Conservation (phyloP, 2,888 invertebrate species). For the Campopleginae sp. region DNA sequence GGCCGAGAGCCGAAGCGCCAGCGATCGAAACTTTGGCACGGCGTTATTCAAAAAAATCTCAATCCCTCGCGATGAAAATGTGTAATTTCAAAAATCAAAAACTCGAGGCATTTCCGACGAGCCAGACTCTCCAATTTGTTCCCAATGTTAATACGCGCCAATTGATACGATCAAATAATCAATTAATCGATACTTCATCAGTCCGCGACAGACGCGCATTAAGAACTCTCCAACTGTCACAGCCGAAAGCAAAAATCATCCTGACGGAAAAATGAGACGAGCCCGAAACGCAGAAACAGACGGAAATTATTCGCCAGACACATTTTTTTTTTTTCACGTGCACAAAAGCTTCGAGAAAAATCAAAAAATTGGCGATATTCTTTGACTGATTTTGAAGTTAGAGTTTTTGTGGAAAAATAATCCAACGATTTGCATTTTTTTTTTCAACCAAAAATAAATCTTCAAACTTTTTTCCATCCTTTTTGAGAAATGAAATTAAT, state of each 20-base stretch:
- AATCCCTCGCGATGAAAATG: background rate
- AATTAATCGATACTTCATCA: constrained; percentile 51
- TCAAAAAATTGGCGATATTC: background rate
- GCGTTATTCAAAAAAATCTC: constrained; percentile 13
- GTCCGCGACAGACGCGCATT: constrained; percentile 10
- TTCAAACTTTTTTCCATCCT: background rate
- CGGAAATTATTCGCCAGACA: constrained; percentile 43
- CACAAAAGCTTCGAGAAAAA: constrained; percentile 10
- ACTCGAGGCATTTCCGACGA: background rate
- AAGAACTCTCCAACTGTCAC: constrained; percentile 25
- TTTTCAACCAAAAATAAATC: background rate
- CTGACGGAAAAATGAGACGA: constrained; percentile 27
- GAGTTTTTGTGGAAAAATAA: background rate
- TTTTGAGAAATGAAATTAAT: background rate
- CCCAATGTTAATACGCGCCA: constrained; percentile 41
- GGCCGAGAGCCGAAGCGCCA: constrained; percentile 33
- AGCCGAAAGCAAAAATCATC: constrained; percentile 23
- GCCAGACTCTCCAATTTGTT: constrained; percentile 23
- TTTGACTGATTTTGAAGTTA: background rate
- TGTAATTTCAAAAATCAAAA: background rate
- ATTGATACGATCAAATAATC: constrained; percentile 40
- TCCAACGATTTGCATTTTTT: background rate
- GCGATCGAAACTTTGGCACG: constrained; percentile 4
- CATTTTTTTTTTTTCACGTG: background rate
- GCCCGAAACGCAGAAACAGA: constrained; percentile 17